A percentile compares a stretch with the other conserved stretches of the same genome.
phyloP scores from a whole-genome alignment of 1,140 invertebrate species.

The Muscidifurax raptorellus region DNA sequence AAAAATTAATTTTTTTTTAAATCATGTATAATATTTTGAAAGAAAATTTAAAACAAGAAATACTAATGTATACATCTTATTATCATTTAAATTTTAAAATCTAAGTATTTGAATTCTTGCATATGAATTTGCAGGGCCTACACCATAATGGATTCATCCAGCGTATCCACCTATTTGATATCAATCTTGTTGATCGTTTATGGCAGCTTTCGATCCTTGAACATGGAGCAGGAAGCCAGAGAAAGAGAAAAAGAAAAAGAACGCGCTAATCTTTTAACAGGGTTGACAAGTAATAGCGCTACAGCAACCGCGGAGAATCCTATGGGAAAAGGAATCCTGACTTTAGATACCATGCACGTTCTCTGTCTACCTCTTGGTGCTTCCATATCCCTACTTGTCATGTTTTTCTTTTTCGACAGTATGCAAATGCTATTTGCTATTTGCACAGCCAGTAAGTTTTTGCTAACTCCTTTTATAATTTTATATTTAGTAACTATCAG shows the following conservation, averaged over 20 bases:
- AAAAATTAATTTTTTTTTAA: not conserved
- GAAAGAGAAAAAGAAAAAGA: slow-evolving; percentile 86
- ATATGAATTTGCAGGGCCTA: slow-evolving; percentile 82
- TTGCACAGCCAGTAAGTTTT: slow-evolving; percentile 93
- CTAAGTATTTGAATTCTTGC: not conserved
- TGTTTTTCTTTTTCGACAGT: slow-evolving; percentile 99
- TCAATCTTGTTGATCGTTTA: slow-evolving; percentile 98
- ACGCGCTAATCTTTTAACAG: slow-evolving; percentile 78
- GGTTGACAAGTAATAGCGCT: slow-evolving; percentile 66
- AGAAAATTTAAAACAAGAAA: slow-evolving; percentile 21
- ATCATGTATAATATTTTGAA: not conserved
- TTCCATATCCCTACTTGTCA: slow-evolving; percentile 95
- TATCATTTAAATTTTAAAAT: slow-evolving; percentile 27
- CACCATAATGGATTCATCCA: slow-evolving; percentile 96
- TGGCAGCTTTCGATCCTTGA: slow-evolving; percentile 93
- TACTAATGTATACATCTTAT: slow-evolving; percentile 6
- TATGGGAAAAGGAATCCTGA: slow-evolving; percentile 86
- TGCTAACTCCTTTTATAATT: slow-evolving; percentile 41
- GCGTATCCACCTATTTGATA: slow-evolving; percentile 97
- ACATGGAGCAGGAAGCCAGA: slow-evolving; percentile 94
- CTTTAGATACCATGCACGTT: slow-evolving; percentile 97
- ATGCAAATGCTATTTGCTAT: slow-evolving; percentile 98
- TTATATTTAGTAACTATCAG: too few species aligned
- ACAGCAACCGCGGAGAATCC: slow-evolving; percentile 63
- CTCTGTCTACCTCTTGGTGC: slow-evolving; percentile 96